These are phyloP conservation scores for Ptyas mucosa DNA, from an alignment of 2,113 vertebrate genomes.

Conservation along the genomic window DNA sequence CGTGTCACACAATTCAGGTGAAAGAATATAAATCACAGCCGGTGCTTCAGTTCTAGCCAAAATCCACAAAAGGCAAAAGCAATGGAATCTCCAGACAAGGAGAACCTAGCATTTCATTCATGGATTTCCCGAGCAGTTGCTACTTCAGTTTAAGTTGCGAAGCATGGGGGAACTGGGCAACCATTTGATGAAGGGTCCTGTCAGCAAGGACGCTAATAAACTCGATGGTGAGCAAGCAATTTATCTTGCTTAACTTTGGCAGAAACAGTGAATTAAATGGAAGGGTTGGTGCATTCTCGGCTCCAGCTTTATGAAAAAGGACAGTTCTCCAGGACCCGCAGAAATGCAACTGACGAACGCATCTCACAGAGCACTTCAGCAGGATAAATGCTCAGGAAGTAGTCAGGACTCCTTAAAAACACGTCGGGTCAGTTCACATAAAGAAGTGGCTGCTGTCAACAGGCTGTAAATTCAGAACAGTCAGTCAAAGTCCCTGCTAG, in stretches of 20 bases:
- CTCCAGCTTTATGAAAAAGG: neutral
- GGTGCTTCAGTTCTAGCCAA: neutral
- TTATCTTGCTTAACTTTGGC: accelerated
- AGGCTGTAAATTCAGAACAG: neutral
- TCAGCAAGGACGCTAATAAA: neutral
- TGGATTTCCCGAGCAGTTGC: neutral
- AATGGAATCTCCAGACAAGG: neutral
- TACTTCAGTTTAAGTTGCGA: neutral
- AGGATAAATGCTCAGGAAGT: neutral
- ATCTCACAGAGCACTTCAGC: neutral
- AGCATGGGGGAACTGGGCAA: slow-evolving; percentile 22
- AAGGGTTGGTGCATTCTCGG: neutral
- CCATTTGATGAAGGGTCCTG: neutral
- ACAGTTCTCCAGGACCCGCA: neutral
- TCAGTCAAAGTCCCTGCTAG: neutral
- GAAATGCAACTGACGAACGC: neutral
- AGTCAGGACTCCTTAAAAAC: neutral
- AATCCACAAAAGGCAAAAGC: neutral
- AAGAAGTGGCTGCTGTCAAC: neutral
- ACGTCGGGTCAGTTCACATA: neutral
- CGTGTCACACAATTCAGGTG: neutral
- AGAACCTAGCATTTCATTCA: neutral
- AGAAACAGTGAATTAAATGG: neutral
- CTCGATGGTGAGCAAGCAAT: neutral
- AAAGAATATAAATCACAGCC: neutral